Evolutionary conservation across 2,797 vertebrate species (phyloP), one percentile per base, ranked within the genome.

Genomic region (Lepilemur septentrionalis): DNA sequence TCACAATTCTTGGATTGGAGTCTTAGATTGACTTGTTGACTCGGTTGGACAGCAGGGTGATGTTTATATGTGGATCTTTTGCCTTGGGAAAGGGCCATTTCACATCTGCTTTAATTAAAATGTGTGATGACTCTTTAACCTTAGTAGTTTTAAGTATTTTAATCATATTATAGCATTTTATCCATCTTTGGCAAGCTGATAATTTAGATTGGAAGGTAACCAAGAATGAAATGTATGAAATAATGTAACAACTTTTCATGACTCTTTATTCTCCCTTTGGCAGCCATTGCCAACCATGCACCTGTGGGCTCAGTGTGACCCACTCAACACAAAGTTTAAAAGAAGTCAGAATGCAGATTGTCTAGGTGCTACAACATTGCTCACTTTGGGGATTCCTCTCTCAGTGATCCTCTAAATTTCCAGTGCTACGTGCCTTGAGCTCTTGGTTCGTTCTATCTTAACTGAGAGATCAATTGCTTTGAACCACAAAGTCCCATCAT

Each of bases 181-280:
- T 96, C 41, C 76, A 38, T 88, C 46, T 92, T 82, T 96, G 95
- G 94, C 93, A 65, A 79, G 67, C 61, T 67, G 38, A 79, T 92
- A 59, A 91, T 94, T 95, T 96, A 70, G 85, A 78, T 41, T 96
- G 94, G 97, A 94, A 92, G 57, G 55, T 79, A 41, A 93, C 79
- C 95, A 97, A 93, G 48, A 95, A 79, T 79, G 52, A 95, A 94
- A 67, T 73, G 25, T 43, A 59, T 93, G 80, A 96, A 94, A 94
- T 91, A 89, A 43, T 32, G 23, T 48, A 93, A 89, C 25, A 65
- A 85, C 12, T 94, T 95, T 67, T 70, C 41, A 57, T 30, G 63
- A 65, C 12, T 30, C 61, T 89, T 67, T 50, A 30, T 65, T 80
- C 57, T 70, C 57, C 0, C n/a, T 65, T 73, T 83, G 94, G 63